Evolutionary conservation across 2,888 invertebrate genomes (phyloP).

Genomic region (Stenchaetothrips biformis): DNA sequence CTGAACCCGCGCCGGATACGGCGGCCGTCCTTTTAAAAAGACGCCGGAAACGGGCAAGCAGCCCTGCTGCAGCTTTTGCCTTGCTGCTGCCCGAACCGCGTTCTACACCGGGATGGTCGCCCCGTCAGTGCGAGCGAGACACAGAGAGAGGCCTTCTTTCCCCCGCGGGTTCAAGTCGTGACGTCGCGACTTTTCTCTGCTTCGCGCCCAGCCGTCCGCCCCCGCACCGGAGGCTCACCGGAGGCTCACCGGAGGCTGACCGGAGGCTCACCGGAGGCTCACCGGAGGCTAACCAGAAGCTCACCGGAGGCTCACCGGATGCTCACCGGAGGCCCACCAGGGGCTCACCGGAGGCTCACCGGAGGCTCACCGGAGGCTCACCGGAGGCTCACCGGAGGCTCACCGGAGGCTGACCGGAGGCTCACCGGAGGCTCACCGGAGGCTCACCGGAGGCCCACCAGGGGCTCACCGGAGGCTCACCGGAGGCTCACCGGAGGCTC

Average conservation of each 20-base stretch:
- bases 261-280: too few relatives aligned
- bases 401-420: background rate
- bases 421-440: background rate
- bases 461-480: too few relatives aligned
- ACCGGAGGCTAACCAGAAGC: background rate
- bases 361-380: too few relatives aligned
- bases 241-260: too few relatives aligned
- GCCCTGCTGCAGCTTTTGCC: too few relatives aligned
- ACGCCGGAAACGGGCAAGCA: background rate
- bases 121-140: background rate
- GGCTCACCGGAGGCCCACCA: background rate
- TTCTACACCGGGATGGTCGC: background rate
- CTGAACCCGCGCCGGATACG: too few relatives aligned
- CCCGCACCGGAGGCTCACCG: too few relatives aligned
- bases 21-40: too few relatives aligned
- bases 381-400: background rate
- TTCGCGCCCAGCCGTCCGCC: too few relatives aligned
- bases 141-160: background rate
- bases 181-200: too few relatives aligned
- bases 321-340: background rate
- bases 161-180: background rate
- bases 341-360: too few relatives aligned
- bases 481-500: too few relatives aligned
- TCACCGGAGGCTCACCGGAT: background rate
- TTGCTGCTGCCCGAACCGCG: background rate